Evolutionary conservation across 2,888 invertebrate genomes (phyloP).

Genomic region (Chesias legatella): DNA sequence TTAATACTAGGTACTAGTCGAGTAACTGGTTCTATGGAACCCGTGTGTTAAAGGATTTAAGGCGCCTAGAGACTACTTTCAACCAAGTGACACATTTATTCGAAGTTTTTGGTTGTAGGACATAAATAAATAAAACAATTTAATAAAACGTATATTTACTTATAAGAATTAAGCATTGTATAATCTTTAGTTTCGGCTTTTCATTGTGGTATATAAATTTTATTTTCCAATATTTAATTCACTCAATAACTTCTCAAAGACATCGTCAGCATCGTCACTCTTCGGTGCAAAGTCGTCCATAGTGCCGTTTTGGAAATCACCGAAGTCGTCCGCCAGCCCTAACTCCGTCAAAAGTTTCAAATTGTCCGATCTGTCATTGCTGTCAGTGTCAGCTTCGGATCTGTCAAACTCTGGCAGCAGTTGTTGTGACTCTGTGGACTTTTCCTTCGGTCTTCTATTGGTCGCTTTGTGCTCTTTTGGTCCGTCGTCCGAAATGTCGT

Average conservation of each 20-base stretch:
- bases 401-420: constrained; percentile 58
- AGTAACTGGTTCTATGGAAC: too few relatives aligned
- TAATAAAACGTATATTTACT: too few relatives aligned
- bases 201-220: constrained; percentile 13
- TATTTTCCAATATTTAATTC: constrained; percentile 58
- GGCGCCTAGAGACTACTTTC: too few relatives aligned
- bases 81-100: too few relatives aligned
- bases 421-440: constrained; percentile 58
- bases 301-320: constrained; percentile 69
- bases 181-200: too few relatives aligned
- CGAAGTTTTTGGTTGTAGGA: too few relatives aligned
- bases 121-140: too few relatives aligned
- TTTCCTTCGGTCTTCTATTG: constrained; percentile 61
- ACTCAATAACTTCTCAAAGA: constrained; percentile 65
- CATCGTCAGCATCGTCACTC: constrained; percentile 52
- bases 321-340: constrained; percentile 78
- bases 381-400: constrained; percentile 16
- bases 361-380: constrained; percentile 53
- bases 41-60: too few relatives aligned
- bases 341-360: constrained; percentile 77
- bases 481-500: constrained; percentile 60
- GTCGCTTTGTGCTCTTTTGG: constrained; percentile 62
- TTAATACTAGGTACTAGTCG: too few relatives aligned
- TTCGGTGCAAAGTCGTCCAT: constrained; percentile 50
- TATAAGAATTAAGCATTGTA: too few relatives aligned